phyloP scores from a whole-genome alignment of 2,797 vertebrate genomes.

The Muscicapa comitata region DNA sequence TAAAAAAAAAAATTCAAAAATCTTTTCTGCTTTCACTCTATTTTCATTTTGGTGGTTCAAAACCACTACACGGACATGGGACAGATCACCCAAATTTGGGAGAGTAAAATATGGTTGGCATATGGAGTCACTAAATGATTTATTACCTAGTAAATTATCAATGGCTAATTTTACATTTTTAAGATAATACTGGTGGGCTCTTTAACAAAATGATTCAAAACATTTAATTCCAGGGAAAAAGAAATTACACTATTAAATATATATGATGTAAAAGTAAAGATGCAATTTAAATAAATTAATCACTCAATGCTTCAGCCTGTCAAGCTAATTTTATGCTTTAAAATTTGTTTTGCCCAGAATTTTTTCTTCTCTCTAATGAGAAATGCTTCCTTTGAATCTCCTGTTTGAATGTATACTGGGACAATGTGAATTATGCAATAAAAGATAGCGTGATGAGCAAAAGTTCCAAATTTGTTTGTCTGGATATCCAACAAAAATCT shows the following conservation, averaged over 20 bases:
- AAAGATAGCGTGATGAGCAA: background rate
- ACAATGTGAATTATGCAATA: background rate
- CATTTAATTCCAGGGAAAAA: background rate
- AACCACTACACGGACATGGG: background rate
- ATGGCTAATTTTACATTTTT: background rate
- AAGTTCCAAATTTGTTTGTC: background rate
- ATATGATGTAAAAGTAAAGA: background rate
- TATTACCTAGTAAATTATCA: background rate
- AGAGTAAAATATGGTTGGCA: rapidly evolving
- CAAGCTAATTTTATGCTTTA: background rate
- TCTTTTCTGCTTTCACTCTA: background rate
- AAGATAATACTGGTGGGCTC: background rate
- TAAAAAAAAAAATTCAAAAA: background rate
- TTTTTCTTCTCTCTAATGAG: background rate
- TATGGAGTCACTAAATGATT: background rate
- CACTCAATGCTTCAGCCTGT: background rate
- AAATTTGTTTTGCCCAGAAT: background rate
- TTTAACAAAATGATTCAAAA: background rate
- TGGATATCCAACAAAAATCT: background rate
- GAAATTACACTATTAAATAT: background rate
- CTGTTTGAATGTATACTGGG: background rate
- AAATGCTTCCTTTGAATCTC: background rate
- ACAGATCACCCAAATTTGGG: background rate
- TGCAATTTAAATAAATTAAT: background rate
- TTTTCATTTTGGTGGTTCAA: background rate